phyloP scores from a whole-genome alignment of 92 coral and sea anemone genomes.

The Paragorgia papillata region DNA sequence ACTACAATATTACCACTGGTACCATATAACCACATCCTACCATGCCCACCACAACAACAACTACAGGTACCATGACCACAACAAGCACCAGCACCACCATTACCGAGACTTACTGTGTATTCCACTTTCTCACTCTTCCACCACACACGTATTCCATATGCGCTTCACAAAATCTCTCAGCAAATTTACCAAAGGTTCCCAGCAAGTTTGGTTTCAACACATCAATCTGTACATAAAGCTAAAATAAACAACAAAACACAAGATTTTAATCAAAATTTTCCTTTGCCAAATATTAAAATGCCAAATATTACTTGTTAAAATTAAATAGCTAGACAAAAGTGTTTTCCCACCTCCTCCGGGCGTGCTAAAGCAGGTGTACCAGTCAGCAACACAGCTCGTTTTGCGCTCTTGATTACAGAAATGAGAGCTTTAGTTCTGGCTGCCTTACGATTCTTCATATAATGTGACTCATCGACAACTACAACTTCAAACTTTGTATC shows the following conservation, averaged over 20 bases:
- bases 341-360: slow-evolving; percentile 79
- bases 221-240: slow-evolving; percentile 92
- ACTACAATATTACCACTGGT: neutral
- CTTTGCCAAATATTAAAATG: too few species aligned
- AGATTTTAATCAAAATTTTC: too few species aligned
- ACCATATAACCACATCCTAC: too few species aligned
- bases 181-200: slow-evolving; percentile 78
- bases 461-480: slow-evolving; percentile 93
- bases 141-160: slow-evolving; percentile 64
- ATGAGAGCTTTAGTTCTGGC: slow-evolving; percentile 79
- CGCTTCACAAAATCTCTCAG: slow-evolving; percentile 82
- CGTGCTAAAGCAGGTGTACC: slow-evolving; percentile 98
- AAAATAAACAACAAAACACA: slow-evolving; percentile 21
- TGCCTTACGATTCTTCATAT: slow-evolving; percentile 77
- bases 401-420: slow-evolving; percentile 75
- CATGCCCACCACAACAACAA: too few species aligned
- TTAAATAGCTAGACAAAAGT: neutral
- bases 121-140: slow-evolving; percentile 67
- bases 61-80: too few species aligned
- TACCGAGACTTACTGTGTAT: slow-evolving; percentile 84
- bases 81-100: too few species aligned
- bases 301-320: too few species aligned
- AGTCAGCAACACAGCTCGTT: slow-evolving; percentile 71
- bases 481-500: slow-evolving; percentile 74
- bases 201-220: slow-evolving; percentile 86